Conservation (phyloP, 2,888 invertebrate genomes). For the Ligdia adustata region DNA sequence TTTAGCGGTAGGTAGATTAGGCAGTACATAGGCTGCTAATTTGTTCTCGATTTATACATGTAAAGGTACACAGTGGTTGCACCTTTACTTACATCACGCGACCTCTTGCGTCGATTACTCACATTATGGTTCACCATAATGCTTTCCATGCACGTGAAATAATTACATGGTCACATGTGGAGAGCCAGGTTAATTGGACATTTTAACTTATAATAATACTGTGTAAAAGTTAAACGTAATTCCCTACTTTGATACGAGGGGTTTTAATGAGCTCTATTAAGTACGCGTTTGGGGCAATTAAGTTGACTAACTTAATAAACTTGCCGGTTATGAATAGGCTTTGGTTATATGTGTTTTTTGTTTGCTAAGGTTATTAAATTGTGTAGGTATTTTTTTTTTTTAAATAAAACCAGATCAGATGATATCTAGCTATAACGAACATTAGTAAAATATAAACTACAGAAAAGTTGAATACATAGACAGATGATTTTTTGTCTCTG, state of each 20-base stretch:
- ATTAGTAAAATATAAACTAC: too few relatives aligned
- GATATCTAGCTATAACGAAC: too few relatives aligned
- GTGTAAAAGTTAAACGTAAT: constrained; percentile 16
- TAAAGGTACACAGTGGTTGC: not conserved
- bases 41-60: too few relatives aligned
- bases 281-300: constrained; percentile 2
- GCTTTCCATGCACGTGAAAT: constrained; percentile 17
- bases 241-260: constrained; percentile 7
- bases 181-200: constrained; percentile 15
- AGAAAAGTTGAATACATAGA: too few relatives aligned
- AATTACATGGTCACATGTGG: constrained; percentile 11
- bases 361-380: too few relatives aligned
- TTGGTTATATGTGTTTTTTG: too few relatives aligned
- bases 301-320: constrained; percentile 1
- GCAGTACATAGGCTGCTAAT: too few relatives aligned
- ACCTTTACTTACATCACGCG: constrained; percentile 25
- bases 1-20: too few relatives aligned
- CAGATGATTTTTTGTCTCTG: too few relatives aligned
- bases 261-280: constrained; percentile 18
- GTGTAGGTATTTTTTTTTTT: too few relatives aligned
- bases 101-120: constrained; percentile 31
- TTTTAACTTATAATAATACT: constrained; percentile 22
- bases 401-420: too few relatives aligned
- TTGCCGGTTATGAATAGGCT: not conserved
- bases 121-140: constrained; percentile 9